A percentile compares a stretch with the other conserved stretches of the same genome.
phyloP scores from a whole-genome alignment of 2,888 invertebrate species.

The Coecobrya sp. region DNA sequence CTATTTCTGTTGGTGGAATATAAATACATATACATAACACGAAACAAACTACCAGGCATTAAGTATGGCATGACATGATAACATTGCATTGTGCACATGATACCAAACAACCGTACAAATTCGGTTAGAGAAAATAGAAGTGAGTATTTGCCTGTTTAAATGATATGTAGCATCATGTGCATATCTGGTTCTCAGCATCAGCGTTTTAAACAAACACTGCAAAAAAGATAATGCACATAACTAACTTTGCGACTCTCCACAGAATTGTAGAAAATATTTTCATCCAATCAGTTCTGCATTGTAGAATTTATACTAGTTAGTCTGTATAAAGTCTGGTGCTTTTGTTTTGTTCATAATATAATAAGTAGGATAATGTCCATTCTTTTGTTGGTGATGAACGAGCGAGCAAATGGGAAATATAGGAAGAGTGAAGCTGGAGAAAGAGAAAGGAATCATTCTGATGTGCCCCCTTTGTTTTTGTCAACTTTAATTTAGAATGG shows the following conservation, averaged over 20 bases:
- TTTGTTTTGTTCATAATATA: conserved; percentile 50
- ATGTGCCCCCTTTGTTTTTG: conserved; percentile 79
- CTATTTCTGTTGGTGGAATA: not conserved
- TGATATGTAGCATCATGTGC: not conserved
- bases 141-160: not conserved
- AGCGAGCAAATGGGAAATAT: conserved; percentile 55
- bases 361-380: conserved; percentile 68
- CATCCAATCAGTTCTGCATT: conserved; percentile 69
- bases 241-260: conserved; percentile 61
- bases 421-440: conserved; percentile 44
- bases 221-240: conserved; percentile 36
- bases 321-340: not conserved
- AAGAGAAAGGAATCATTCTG: conserved; percentile 71
- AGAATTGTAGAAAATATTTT: conserved; percentile 73
- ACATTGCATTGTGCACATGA: conserved; percentile 47
- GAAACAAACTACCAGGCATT: not conserved
- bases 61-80: conserved; percentile 31
- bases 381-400: conserved; percentile 66
- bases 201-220: conserved; percentile 19
- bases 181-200: not conserved
- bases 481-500: conserved; percentile 82
- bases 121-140: not conserved
- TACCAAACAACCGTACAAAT: not conserved
- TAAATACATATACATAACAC: not conserved
- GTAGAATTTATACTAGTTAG: conserved; percentile 6